phyloP scores from a whole-genome alignment of 2,888 invertebrate genomes.

The Agrenia bidenticulata region DNA sequence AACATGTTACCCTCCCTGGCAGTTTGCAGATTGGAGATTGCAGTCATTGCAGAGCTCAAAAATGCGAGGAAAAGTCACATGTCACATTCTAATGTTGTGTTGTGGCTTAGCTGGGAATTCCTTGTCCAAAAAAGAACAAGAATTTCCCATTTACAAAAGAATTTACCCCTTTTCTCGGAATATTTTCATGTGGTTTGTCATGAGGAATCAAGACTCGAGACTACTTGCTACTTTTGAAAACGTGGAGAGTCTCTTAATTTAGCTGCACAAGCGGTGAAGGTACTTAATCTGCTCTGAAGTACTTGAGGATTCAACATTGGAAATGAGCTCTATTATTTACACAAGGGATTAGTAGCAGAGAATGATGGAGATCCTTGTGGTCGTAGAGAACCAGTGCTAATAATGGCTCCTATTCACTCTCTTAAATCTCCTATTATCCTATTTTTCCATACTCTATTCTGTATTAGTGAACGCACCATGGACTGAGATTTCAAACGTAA shows the following conservation, averaged over 20 bases:
- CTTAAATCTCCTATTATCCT: too few species aligned
- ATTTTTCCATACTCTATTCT: background rate
- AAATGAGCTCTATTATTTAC: background rate
- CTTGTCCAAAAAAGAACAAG: constrained; percentile 20
- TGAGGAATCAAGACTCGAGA: constrained; percentile 4
- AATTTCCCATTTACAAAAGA: constrained; percentile 32
- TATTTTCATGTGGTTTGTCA: constrained; percentile 18
- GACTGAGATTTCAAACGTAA: too few species aligned
- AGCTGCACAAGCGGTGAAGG: background rate
- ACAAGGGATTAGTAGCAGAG: background rate
- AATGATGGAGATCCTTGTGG: constrained; percentile 1
- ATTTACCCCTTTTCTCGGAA: constrained; percentile 14
- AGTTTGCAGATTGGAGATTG: too few species aligned
- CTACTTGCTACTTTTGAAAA: background rate
- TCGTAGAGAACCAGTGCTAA: constrained; percentile 2
- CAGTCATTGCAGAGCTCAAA: too few species aligned
- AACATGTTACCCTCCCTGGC: too few species aligned
- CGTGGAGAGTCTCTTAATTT: background rate
- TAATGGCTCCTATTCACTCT: constrained; percentile 4
- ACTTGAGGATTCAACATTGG: background rate
- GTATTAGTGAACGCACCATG: too few species aligned
- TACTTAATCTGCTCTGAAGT: background rate
- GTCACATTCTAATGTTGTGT: too few species aligned
- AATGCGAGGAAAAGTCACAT: too few species aligned
- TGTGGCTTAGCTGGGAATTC: constrained; percentile 1